phyloP scores from a whole-genome alignment of 2,113 vertebrate genomes.

The Turnix velox region DNA sequence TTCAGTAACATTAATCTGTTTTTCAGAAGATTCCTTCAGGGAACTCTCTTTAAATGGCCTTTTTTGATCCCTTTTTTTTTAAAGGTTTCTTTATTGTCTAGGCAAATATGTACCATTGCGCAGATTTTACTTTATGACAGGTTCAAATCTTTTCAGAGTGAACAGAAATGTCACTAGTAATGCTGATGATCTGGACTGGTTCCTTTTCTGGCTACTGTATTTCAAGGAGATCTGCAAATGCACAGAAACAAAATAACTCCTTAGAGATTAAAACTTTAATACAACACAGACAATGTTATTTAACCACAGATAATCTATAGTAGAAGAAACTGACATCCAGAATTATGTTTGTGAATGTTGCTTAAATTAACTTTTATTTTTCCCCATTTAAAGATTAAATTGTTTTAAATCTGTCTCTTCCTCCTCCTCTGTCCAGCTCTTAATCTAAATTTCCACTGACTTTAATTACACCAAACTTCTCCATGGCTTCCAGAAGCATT shows the following conservation, averaged over 20 bases:
- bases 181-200: accelerated
- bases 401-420: not conserved
- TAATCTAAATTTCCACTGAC: not conserved
- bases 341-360: not conserved
- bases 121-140: not conserved
- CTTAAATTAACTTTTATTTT: not conserved
- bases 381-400: not conserved
- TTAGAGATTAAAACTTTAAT: not conserved
- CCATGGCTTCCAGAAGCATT: not conserved
- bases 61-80: not conserved
- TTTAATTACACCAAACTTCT: not conserved
- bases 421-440: not conserved
- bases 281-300: not conserved
- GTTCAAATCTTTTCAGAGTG: not conserved
- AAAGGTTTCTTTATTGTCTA: not conserved
- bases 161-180: not conserved
- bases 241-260: not conserved
- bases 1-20: not conserved
- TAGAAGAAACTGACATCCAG: not conserved
- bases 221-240: not conserved
- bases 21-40: not conserved
- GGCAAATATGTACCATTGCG: not conserved
- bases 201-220: not conserved
- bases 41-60: not conserved
- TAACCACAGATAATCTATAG: not conserved